These are phyloP conservation scores for Pristis pectinata DNA, from an alignment of 2,797 vertebrate species.

Conservation along the genomic window DNA sequence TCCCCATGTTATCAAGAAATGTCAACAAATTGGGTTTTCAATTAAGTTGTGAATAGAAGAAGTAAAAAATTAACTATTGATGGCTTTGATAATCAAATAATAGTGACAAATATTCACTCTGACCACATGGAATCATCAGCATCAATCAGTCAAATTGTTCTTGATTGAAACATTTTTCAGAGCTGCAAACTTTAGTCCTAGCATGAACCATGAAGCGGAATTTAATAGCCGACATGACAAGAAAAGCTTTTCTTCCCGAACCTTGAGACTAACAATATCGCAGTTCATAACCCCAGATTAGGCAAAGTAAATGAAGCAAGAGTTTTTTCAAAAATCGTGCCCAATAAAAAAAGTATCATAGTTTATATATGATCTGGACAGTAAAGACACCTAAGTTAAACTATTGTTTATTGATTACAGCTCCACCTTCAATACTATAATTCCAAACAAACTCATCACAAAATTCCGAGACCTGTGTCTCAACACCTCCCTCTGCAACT, in stretches of 20 bases:
- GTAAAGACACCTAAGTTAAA: no score
- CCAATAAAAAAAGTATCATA: neutral
- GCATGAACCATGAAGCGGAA: neutral
- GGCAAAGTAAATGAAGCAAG: neutral
- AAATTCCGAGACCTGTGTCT: no score
- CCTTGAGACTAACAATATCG: neutral
- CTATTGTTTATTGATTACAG: no score
- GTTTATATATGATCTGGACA: neutral
- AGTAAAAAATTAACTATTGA: neutral
- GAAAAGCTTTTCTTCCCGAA: neutral
- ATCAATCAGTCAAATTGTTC: neutral
- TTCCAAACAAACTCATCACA: no score
- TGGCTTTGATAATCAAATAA: neutral
- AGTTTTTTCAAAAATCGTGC: neutral
- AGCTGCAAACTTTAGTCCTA: neutral
- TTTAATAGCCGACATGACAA: neutral
- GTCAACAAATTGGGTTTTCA: constrained; percentile 2
- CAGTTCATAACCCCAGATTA: neutral
- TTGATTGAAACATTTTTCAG: constrained; percentile 8
- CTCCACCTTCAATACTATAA: no score
- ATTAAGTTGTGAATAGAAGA: neutral
- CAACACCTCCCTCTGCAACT: no score
- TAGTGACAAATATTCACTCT: neutral
- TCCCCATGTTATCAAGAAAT: neutral
- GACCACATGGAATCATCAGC: neutral